Conservation (phyloP, 2,797 vertebrate species). For the Protosalanx chinensis region DNA sequence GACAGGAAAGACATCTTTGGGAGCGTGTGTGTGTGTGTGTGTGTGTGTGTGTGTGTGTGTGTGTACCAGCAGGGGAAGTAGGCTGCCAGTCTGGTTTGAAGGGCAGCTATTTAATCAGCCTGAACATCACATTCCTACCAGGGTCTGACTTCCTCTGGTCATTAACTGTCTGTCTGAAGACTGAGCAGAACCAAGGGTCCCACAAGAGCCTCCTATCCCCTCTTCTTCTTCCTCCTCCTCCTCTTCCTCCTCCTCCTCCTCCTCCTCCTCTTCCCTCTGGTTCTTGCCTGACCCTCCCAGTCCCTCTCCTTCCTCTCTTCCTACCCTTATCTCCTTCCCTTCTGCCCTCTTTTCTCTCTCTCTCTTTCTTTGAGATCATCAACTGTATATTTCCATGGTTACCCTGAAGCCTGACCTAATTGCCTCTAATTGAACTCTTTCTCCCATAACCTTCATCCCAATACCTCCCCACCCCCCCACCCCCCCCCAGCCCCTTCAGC, state of each 20-base stretch:
- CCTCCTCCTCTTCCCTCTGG: background rate
- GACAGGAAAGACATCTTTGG: slow-evolving; percentile 24
- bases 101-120: slow-evolving; percentile 51
- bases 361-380: slow-evolving; percentile 53
- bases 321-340: slow-evolving; percentile 9
- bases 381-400: slow-evolving; percentile 49
- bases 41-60: slow-evolving; percentile 30
- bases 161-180: slow-evolving; percentile 40
- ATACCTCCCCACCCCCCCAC: background rate
- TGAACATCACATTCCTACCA: slow-evolving; percentile 50
- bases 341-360: slow-evolving; percentile 16
- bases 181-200: slow-evolving; percentile 13
- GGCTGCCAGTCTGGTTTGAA: slow-evolving; percentile 27
- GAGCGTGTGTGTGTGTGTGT: slow-evolving; percentile 26
- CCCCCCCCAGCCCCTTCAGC: background rate
- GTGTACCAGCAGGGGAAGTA: slow-evolving; percentile 38
- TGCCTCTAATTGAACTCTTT: slow-evolving; percentile 63
- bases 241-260: slow-evolving; percentile 14
- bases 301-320: background rate
- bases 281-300: background rate
- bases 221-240: background rate
- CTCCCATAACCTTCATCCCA: background rate
- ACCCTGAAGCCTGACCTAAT: slow-evolving; percentile 53
- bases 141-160: slow-evolving; percentile 52
- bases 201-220: slow-evolving; percentile 17